Base-by-base conservation (phyloP, 2,888 invertebrate genomes). In the Pinctada fucata region DNA sequence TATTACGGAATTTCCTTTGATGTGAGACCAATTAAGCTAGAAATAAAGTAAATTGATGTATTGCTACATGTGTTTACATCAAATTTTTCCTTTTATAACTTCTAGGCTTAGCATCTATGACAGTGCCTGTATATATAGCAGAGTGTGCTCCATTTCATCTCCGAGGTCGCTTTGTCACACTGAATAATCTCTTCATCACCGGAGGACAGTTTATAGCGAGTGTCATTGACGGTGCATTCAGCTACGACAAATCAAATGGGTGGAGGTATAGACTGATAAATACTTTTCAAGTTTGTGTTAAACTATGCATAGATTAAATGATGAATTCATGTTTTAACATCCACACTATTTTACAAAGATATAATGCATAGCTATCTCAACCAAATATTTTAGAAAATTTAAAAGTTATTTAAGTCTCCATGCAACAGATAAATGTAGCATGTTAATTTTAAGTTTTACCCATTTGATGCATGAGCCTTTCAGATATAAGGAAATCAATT, bases 41-140 rank as follows among this genome's bases (percentile, higher is more conserved):
- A 10, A 67, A 31, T 31, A 67, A 67, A 67, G 31, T 16, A 45
- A n/a, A 72, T 52, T 10, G n/a, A 16, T 6, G 49, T 52, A 52
- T 8, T 10, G 10, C 10, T 52, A 8, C 10, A 52, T 72, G 58
- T 3, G 52, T 47, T 45, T 31, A 47, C 16, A 5, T 63, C 3
- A 16, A 13, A 47, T 51, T 45, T 72, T 50, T 72, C 64, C 47
- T 77, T 81, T 84, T 16, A 1, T 31, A 31, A 31, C 31, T 31
- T 31, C 31, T 84, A 94, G 94, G 94, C 50, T 83, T 94, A 51
- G 92, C 94, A 6, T 94, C 94, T 2, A 94, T 94, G 93, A 93
- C 93, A 63, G 93, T 94, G 3, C 94, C 94, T 2, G 92, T 94
- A 88, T 94, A 94, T 87, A 93, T 94, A 64, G 93, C 94, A 48